Base-by-base conservation (phyloP, 2,797 vertebrate species). In the Echiichthys vipera region DNA sequence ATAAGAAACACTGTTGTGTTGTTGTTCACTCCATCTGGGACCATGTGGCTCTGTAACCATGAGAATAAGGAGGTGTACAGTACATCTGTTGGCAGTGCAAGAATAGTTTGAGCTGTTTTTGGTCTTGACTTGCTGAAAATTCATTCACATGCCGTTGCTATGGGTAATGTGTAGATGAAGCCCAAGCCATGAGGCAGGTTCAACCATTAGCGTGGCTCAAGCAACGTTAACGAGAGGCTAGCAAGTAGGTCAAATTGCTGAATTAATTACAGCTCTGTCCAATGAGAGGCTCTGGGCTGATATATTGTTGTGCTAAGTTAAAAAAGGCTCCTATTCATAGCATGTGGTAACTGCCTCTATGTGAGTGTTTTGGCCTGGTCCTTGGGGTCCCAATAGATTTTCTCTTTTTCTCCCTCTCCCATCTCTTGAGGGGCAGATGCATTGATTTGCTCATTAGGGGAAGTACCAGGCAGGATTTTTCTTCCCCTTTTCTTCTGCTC, bases 391-490 rank as follows among this genome's bases (percentile, higher is more conserved):
- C 78, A 89, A 89, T 85, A 82, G 89, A 65, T 82, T 78, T 89
- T 80, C 89, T 80, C 88, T 86, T 64, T 87, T 78, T 90, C 88
- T 88, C 86, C 72, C 78, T 72, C 86, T 77, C 59, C 74, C 77
- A 51, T 84, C 90, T 91, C 93, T 93, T 91, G 87, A 92, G 89
- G 90, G 91, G 92, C 91, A 91, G 91, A 92, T 94, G 92, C 94
- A 94, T 93, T 94, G 94, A 94, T 94, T 94, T 93, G 93, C 93
- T 94, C 95, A 94, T 95, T 94, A 95, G 85, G 90, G 84, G 75
- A 88, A 91, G 91, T 88, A 90, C 88, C 81, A 78, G 89, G 87
- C 89, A 77, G 87, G 89, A 86, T 86, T 90, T 91, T 88, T 85
- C 76, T 88, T 84, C 83, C 65, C 70, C 85, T 74, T 90, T 93